Evolutionary conservation across 2,113 vertebrate genomes (phyloP).

Genomic region (Gavia stellata): DNA sequence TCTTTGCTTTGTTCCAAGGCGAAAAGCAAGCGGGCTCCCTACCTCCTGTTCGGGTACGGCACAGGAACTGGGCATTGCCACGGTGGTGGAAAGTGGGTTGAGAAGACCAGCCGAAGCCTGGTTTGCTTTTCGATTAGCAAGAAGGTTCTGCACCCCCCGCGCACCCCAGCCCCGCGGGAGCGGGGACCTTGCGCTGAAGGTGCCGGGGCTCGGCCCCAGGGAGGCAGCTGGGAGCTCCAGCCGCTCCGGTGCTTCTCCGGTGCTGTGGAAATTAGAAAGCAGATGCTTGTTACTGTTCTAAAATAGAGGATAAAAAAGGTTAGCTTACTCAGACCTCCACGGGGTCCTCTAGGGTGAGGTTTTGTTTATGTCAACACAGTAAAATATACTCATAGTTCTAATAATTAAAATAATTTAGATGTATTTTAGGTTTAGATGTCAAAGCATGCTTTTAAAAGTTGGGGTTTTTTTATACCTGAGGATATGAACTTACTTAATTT

Average conservation of each 20-base stretch:
- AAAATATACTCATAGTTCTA: not conserved
- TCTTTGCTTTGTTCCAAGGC: not conserved
- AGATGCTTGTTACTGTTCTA: not conserved
- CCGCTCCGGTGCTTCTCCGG: rapidly evolving
- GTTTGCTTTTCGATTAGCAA: not conserved
- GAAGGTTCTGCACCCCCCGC: not conserved
- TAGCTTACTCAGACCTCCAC: not conserved
- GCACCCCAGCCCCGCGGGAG: not conserved
- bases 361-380: not conserved
- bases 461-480: not conserved
- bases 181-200: not conserved
- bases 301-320: not conserved
- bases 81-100: not conserved
- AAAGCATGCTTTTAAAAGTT: not conserved
- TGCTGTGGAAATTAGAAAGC: not conserved
- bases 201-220: not conserved
- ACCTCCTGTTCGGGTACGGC: rapidly evolving
- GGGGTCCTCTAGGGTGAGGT: not conserved
- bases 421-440: not conserved
- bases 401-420: not conserved
- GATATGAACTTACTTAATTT: not conserved
- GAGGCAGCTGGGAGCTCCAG: not conserved
- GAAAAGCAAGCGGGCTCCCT: too few species aligned
- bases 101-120: not conserved
- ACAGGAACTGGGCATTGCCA: rapidly evolving